Base-by-base conservation (phyloP, 2,888 invertebrate genomes). In the Mesorhabditis belari region DNA sequence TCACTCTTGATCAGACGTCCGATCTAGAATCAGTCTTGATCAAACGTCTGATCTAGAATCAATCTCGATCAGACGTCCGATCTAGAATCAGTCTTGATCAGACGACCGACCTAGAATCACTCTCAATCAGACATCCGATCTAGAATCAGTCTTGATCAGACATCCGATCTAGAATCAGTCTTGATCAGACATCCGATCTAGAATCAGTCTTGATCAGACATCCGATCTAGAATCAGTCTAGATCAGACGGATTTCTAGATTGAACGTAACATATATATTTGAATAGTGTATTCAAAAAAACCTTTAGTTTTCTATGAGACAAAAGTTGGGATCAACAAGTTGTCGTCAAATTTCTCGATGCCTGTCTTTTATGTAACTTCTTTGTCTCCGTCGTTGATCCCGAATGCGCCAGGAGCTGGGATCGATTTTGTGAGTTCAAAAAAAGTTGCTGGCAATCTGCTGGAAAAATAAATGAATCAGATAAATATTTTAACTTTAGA, bases 281-380 rank as follows among this genome's bases (percentile, higher is more conserved):
- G n/a, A n/a, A n/a, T n/a, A n/a, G n/a, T n/a, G n/a, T n/a, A n/a
- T n/a, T n/a, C n/a, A n/a, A n/a, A n/a, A n/a, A n/a, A n/a, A 25
- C 1, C 54, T 70, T 59, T 49, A 74, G 74, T 74, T 6, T 74
- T 74, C 56, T 74, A 74, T 57, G 74, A 74, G 52, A 73, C 74
- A 12, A 74, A 73, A 61, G 74, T 74, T 12, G 73, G 70, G 19
- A 74, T 74, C 57, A 74, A 74, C 63, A 74, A 74, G 58, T 66
- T 70, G 69, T 73, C 73, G 9, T 67, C 67, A 4, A 71, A 74
- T 25, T 49, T 73, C 17, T 73, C 73, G 6, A 73, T 73, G 74
- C 73, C 74, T 2, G 69, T 74, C 49, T 74, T 73, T 56, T 74
- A 74, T 50, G 74, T 74, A 5, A 74, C 74, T 1, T 67, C 69